Conservation (phyloP, 2,113 vertebrate species). For the Psilopogon haemacephalus region DNA sequence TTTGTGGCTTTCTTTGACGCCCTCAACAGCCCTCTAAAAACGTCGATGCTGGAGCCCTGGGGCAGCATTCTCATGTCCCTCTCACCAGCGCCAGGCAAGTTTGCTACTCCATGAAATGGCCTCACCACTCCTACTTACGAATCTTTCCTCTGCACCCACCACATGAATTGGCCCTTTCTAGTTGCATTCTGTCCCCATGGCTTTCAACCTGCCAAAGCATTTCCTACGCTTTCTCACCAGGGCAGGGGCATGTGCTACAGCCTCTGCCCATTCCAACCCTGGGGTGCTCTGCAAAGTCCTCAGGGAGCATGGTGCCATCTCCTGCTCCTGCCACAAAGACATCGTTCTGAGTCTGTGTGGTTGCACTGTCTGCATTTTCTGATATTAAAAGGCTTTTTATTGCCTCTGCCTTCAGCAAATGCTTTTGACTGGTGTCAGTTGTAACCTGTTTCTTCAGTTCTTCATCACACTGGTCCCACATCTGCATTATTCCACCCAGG, state of each 20-base stretch:
- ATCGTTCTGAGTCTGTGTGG: not conserved
- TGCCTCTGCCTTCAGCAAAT: not conserved
- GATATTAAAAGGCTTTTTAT: not conserved
- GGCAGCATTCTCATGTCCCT: not conserved
- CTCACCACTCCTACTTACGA: not conserved
- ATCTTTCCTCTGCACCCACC: not conserved
- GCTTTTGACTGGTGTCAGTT: fast-evolving
- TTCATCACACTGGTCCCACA: not conserved
- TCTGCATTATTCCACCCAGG: not conserved
- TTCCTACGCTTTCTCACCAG: too few species aligned
- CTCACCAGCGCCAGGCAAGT: not conserved
- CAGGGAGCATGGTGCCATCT: not conserved
- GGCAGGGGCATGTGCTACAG: not conserved
- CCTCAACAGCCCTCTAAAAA: not conserved
- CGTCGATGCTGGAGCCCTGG: not conserved
- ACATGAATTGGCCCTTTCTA: conserved; percentile 32
- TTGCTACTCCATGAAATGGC: not conserved
- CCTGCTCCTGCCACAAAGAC: not conserved
- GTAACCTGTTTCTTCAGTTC: not conserved
- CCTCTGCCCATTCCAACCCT: not conserved
- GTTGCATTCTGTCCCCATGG: too few species aligned
- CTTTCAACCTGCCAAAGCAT: too few species aligned
- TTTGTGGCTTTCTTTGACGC: conserved; percentile 1
- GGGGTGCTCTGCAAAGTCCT: not conserved
- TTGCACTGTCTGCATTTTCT: not conserved